A percentile compares a stretch with the other conserved stretches of the same genome.
These are phyloP conservation scores for Pongo abelii DNA, from an alignment of 2,113 vertebrate species.

Conservation along the genomic window DNA sequence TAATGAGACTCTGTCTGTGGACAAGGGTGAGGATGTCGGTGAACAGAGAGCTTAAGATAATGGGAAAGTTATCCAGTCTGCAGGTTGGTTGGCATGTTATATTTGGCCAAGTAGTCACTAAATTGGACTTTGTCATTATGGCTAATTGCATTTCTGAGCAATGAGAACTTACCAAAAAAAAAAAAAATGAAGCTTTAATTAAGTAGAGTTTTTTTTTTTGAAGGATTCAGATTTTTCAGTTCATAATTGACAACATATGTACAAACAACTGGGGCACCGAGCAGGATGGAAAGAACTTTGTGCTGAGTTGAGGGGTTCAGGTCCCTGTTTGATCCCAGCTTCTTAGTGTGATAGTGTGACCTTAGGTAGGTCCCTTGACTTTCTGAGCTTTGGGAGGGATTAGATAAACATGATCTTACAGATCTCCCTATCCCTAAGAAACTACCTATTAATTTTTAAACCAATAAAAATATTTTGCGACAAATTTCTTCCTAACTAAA, in stretches of 20 bases:
- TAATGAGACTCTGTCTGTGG: conserved; percentile 52
- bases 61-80: conserved; percentile 53
- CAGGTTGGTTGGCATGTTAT: conserved; percentile 22
- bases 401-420: not conserved
- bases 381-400: conserved; percentile 8
- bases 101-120: conserved; percentile 60
- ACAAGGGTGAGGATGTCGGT: conserved; percentile 61
- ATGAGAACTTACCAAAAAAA: not conserved
- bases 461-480: conserved; percentile 7
- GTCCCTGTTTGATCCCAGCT: conserved; percentile 28
- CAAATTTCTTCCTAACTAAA: conserved; percentile 49
- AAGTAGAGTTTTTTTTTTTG: conserved; percentile 31
- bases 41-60: conserved; percentile 65
- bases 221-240: conserved; percentile 45
- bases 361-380: not conserved
- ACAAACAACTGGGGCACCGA: conserved; percentile 5
- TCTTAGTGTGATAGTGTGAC: not conserved
- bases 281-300: not conserved
- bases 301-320: not conserved
- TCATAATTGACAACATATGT: conserved; percentile 68
- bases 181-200: not conserved
- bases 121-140: conserved; percentile 64
- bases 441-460: not conserved
- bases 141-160: conserved; percentile 57
- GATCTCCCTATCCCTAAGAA: not conserved